Percentiles rank a stretch among this genome's conserved stretches.
Conservation (phyloP, 2,797 vertebrate species). For the Meda fulgida region DNA sequence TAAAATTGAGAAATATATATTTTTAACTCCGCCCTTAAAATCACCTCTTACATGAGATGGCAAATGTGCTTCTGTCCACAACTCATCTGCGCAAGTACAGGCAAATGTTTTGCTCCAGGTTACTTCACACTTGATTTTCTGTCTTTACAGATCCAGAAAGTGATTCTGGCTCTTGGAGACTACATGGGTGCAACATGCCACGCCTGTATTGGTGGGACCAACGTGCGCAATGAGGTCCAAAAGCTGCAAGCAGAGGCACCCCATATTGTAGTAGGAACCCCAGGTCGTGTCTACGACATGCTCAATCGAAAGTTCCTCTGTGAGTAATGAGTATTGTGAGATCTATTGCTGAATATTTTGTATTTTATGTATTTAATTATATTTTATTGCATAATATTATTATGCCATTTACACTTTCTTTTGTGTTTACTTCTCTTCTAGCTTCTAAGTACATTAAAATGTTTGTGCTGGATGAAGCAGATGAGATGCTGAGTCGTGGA, state of each 20-base stretch:
- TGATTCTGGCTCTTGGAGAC: constrained; percentile 89
- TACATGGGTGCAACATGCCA: constrained; percentile 90
- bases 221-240: constrained; percentile 84
- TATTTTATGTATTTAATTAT: not conserved
- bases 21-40: not conserved
- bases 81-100: not conserved
- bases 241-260: constrained; percentile 87
- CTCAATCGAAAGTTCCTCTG: constrained; percentile 83
- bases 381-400: not conserved
- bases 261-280: constrained; percentile 89
- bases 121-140: not conserved
- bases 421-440: constrained; percentile 43
- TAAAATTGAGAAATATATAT: not conserved
- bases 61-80: not conserved
- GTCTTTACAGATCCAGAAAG: constrained; percentile 86
- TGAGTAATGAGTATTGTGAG: constrained; percentile 69
- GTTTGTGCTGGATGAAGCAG: constrained; percentile 83
- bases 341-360: not conserved
- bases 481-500: constrained; percentile 83
- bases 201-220: constrained; percentile 91
- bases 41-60: not conserved
- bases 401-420: not conserved
- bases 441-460: constrained; percentile 82
- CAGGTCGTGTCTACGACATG: constrained; percentile 90
- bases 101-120: not conserved